Evolutionary conservation across 92 coral and sea anemone genomes (phyloP).

Genomic region (Hydrozoanthus gracilis): DNA sequence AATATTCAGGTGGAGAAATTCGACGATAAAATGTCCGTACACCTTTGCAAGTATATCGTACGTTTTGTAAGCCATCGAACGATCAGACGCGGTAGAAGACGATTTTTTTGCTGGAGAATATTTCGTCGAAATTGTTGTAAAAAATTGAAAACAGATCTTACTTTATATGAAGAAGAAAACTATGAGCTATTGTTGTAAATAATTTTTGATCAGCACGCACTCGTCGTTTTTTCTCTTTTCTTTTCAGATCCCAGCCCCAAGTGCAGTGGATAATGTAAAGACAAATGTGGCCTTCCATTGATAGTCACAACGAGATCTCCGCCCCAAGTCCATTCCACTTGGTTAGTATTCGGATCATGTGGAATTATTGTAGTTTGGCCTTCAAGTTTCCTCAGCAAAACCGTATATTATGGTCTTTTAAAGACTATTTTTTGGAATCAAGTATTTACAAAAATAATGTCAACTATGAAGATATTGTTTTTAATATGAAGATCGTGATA

Average conservation of each 20-base stretch:
- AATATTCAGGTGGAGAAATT: conserved; percentile 33
- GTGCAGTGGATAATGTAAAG: background rate
- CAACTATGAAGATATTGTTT: too few species aligned
- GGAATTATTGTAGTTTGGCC: conserved; percentile 48
- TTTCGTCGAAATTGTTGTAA: background rate
- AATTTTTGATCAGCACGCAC: conserved; percentile 87
- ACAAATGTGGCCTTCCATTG: background rate
- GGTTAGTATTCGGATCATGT: conserved; percentile 46
- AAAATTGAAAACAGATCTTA: background rate
- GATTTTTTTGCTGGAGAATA: too few species aligned
- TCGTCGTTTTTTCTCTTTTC: conserved; percentile 91
- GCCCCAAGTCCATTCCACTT: background rate
- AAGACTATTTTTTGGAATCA: background rate
- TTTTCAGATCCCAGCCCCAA: conserved; percentile 62
- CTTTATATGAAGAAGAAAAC: background rate
- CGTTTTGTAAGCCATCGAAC: background rate
- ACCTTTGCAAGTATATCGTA: conserved; percentile 43
- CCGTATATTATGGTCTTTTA: background rate
- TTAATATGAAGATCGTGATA: too few species aligned
- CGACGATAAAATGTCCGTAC: conserved; percentile 87
- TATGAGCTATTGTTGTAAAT: background rate
- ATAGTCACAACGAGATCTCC: background rate
- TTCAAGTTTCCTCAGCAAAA: conserved; percentile 24
- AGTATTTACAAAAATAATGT: too few species aligned
- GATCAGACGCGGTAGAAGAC: background rate